Evolutionary conservation across 2,888 invertebrate genomes (phyloP), one percentile per base, ranked within the genome.

Genomic region (Stegana nigrithorax): DNA sequence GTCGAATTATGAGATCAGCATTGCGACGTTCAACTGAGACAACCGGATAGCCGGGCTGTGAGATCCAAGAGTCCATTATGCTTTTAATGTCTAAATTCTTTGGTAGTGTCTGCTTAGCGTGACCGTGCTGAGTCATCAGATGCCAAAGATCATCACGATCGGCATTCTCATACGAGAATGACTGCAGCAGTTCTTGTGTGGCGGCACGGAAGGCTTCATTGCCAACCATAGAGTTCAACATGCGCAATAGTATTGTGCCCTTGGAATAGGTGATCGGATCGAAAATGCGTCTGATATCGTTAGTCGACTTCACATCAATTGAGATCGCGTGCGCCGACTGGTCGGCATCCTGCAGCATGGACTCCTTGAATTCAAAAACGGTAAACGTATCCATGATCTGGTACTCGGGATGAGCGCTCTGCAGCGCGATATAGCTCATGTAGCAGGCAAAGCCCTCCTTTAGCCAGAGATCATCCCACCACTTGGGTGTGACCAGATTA

Each of bases 401-500:
- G 88, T 90, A 91, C 5, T 87, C 84, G 0, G 90, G 89, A 73
- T 89, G 87, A 7, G 89, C 80, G 8, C 75, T 64, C 60, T 86
- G 77, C 4, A 87, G 69, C 1, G 86, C 86, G 60, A 85, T 73
- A 47, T 86, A 86, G 63, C 87, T 87, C 73, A 88, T 87, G 67
- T 87, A 88, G 2, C 87, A 87, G 19, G 88, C 87, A 59, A 88
- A 88, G 4, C 88, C 88, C 73, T 88, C 88, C 73, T 88, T 88
- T 10, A 93, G 85, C 91, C 92, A 93, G 1, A 91, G 86, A 71
- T 89, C 90, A 63, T 89, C 88, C 93, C 93, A 93, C 92, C 92
- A 92, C 32, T 89, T 88, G 61, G 90, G 90, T 0, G 93, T 92
- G 17, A 93, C 90, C 17, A 91, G 86, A 78, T 93, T 91, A 5